phyloP scores from a whole-genome alignment of 2,888 invertebrate genomes.

The Epicampocera succincta region DNA sequence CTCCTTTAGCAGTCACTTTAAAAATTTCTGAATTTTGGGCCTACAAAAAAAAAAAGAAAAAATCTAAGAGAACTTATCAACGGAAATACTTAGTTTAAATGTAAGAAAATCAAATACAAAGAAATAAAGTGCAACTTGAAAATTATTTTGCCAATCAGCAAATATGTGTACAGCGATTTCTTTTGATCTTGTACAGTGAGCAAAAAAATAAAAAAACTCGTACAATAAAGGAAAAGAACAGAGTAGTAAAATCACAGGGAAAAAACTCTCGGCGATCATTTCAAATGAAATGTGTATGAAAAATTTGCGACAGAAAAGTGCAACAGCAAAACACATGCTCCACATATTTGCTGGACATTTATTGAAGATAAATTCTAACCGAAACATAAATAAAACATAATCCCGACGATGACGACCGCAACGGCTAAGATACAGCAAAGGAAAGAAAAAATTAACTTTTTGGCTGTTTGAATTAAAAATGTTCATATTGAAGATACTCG shows the following conservation, averaged over 20 bases:
- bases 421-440: slow-evolving; percentile 22
- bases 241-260: background rate
- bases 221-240: background rate
- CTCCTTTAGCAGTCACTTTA: background rate
- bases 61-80: slow-evolving; percentile 16
- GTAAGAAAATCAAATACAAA: slow-evolving; percentile 31
- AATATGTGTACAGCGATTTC: slow-evolving; percentile 42
- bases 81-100: slow-evolving; percentile 56
- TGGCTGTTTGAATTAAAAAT: slow-evolving; percentile 48
- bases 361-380: slow-evolving; percentile 82
- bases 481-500: slow-evolving; percentile 50
- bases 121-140: slow-evolving; percentile 76
- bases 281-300: slow-evolving; percentile 40
- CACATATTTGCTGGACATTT: slow-evolving; percentile 82
- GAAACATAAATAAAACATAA: slow-evolving; percentile 82
- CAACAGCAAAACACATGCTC: slow-evolving; percentile 81
- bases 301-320: slow-evolving; percentile 77
- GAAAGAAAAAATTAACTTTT: slow-evolving; percentile 37
- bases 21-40: background rate
- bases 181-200: slow-evolving; percentile 55
- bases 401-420: slow-evolving; percentile 71
- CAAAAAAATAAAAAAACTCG: background rate
- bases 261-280: slow-evolving; percentile 12
- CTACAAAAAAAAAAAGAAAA: background rate
- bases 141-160: slow-evolving; percentile 66